phyloP scores from a whole-genome alignment of 2,797 vertebrate genomes.

The Crypturellus tataupa region DNA sequence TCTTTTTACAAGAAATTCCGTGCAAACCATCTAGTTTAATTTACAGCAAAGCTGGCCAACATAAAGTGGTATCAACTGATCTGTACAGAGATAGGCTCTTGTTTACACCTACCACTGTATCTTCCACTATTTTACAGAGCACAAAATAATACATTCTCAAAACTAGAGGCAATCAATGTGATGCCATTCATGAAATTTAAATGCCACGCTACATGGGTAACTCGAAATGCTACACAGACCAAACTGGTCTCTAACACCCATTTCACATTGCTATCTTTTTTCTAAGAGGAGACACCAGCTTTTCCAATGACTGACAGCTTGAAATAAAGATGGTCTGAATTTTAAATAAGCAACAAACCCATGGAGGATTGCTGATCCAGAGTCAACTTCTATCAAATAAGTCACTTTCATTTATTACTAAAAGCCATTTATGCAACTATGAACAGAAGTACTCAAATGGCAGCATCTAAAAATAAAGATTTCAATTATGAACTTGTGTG shows the following conservation, averaged over 20 bases:
- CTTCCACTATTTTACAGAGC: background rate
- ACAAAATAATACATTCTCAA: background rate
- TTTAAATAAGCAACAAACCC: constrained; percentile 61
- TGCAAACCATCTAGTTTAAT: background rate
- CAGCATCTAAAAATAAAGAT: constrained; percentile 78
- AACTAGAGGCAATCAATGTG: constrained; percentile 13
- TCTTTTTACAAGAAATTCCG: background rate
- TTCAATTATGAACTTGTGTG: constrained; percentile 56
- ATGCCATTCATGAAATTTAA: constrained; percentile 53
- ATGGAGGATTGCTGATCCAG: constrained; percentile 42
- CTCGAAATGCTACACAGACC: constrained; percentile 52
- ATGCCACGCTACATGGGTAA: constrained; percentile 50
- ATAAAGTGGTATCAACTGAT: background rate
- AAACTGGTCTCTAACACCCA: constrained; percentile 41
- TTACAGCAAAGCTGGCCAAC: background rate
- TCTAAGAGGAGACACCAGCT: constrained; percentile 29
- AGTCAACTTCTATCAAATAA: constrained; percentile 53
- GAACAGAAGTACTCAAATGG: constrained; percentile 64
- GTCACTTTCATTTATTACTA: constrained; percentile 63
- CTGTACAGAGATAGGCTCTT: background rate
- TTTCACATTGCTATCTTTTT: constrained; percentile 6
- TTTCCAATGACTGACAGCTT: constrained; percentile 66
- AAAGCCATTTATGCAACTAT: constrained; percentile 41
- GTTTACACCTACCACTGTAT: background rate
- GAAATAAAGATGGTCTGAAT: constrained; percentile 63